A percentile compares a stretch with the other conserved stretches of the same genome.
Conservation (phyloP, 2,113 vertebrate genomes). For the Leucosticte australis region DNA sequence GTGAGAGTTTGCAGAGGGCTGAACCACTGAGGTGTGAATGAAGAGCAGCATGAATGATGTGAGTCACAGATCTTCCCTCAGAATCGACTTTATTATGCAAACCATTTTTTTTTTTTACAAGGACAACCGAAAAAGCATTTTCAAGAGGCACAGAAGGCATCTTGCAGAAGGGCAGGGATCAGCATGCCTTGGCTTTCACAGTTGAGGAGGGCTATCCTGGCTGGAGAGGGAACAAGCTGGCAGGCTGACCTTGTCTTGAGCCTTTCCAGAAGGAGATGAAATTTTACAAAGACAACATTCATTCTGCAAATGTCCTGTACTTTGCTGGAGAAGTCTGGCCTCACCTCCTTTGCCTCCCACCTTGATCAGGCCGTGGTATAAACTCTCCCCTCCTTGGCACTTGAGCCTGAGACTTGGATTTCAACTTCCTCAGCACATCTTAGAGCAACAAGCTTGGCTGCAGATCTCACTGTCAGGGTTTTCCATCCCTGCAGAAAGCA, state of each 20-base stretch:
- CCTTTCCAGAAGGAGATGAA: neutral
- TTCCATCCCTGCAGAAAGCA: neutral
- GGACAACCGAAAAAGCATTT: neutral
- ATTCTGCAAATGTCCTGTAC: neutral
- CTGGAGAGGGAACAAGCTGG: neutral
- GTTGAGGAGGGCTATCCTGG: neutral
- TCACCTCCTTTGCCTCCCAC: neutral
- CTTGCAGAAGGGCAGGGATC: neutral
- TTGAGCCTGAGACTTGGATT: neutral
- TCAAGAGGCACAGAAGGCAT: neutral
- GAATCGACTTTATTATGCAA: slow-evolving; percentile 48
- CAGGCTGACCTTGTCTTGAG: neutral
- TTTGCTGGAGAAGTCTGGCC: neutral
- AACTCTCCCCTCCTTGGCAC: neutral
- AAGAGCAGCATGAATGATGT: slow-evolving; percentile 52
- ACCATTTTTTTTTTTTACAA: neutral
- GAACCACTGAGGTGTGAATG: slow-evolving; percentile 42
- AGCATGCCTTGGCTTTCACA: neutral
- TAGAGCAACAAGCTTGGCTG: neutral
- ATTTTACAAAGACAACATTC: neutral
- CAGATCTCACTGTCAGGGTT: neutral
- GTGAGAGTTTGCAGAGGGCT: neutral
- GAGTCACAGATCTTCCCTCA: slow-evolving; percentile 49
- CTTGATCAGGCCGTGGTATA: neutral
- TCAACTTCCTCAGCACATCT: neutral